These are phyloP conservation scores for Machimus atricapillus DNA, from an alignment of 2,888 invertebrate species.

Conservation along the genomic window DNA sequence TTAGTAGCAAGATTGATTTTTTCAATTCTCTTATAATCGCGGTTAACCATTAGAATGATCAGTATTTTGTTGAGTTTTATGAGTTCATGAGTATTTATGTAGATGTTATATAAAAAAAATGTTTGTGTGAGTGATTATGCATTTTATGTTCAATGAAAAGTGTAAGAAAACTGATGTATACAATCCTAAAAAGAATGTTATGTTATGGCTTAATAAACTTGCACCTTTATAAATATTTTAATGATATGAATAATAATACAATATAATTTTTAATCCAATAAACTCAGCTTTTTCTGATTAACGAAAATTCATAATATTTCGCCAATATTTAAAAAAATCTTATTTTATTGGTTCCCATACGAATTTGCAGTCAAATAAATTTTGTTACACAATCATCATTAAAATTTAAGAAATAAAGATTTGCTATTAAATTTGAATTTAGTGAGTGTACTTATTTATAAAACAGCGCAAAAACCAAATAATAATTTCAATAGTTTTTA, in stretches of 20 bases:
- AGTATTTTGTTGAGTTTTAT: not conserved
- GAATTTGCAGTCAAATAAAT: too few relatives aligned
- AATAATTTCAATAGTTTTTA: too few relatives aligned
- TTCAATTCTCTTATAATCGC: not conserved
- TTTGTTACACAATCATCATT: too few relatives aligned
- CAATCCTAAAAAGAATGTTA: not conserved
- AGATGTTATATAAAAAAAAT: not conserved
- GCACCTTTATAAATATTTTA: not conserved
- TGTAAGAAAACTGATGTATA: not conserved
- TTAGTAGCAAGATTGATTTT: not conserved
- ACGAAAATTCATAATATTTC: too few relatives aligned
- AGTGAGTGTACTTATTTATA: too few relatives aligned
- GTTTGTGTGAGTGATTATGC: not conserved
- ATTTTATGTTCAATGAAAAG: not conserved
- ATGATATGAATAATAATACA: not conserved
- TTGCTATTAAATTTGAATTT: too few relatives aligned
- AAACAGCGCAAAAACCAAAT: too few relatives aligned
- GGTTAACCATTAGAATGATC: not conserved
- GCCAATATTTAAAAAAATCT: too few relatives aligned
- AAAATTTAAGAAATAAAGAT: too few relatives aligned
- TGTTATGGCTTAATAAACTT: not conserved
- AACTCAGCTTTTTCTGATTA: too few relatives aligned
- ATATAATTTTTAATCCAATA: too few relatives aligned
- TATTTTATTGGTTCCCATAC: too few relatives aligned
- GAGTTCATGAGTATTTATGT: not conserved